phyloP scores from a whole-genome alignment of 2,797 vertebrate species.

The Etheostoma nigrum region DNA sequence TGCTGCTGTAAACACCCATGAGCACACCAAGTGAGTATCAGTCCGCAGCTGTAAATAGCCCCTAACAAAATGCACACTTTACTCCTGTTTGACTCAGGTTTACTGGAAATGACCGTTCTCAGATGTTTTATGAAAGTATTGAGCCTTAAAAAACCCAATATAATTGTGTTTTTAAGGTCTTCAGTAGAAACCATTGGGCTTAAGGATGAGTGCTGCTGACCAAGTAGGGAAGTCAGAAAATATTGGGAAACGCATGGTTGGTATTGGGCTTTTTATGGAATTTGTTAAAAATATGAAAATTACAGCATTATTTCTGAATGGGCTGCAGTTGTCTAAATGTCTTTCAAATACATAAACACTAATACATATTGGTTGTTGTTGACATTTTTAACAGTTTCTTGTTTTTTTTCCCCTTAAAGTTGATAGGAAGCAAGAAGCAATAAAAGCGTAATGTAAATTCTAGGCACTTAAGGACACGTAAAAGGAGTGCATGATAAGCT shows the following conservation, averaged over 20 bases:
- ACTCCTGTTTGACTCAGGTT: too few relatives aligned
- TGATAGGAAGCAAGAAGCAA: background rate
- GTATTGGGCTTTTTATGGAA: background rate
- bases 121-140: too few relatives aligned
- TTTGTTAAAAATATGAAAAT: background rate
- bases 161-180: background rate
- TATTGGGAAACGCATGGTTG: background rate
- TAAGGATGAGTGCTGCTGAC: too few relatives aligned
- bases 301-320: background rate
- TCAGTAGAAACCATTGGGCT: background rate
- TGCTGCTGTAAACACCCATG: background rate
- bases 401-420: background rate
- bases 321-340: background rate
- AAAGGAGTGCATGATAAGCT: slow-evolving; percentile 11
- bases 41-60: background rate
- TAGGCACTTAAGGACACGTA: slow-evolving; percentile 6
- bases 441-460: slow-evolving; percentile 1
- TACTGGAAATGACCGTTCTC: too few relatives aligned
- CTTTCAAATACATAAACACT: background rate
- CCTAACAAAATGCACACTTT: background rate
- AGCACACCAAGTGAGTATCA: background rate
- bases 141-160: too few relatives aligned
- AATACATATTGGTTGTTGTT: background rate
- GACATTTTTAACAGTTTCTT: background rate
- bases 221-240: background rate